These are phyloP conservation scores for Oeneis ivallda DNA, from an alignment of 2,888 invertebrate species.

Conservation along the genomic window DNA sequence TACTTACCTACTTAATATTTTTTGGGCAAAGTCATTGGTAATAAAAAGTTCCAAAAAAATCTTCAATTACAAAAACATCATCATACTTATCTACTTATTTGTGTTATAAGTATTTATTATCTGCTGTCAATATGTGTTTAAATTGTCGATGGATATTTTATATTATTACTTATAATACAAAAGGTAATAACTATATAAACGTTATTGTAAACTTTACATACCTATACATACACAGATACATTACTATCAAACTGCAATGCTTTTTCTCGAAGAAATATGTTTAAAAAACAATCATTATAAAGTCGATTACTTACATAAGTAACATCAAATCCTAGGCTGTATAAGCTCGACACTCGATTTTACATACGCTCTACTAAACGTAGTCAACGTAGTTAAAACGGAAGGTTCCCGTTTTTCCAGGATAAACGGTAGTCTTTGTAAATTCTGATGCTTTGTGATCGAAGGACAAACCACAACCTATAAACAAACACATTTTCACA, in stretches of 20 bases:
- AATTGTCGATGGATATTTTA: background rate
- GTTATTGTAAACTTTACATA: conserved; percentile 10
- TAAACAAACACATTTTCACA: no score
- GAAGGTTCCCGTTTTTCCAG: no score
- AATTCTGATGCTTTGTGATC: background rate
- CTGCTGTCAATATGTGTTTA: conserved; percentile 4
- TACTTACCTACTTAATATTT: no score
- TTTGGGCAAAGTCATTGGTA: background rate
- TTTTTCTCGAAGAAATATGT: background rate
- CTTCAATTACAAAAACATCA: no score
- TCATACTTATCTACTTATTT: background rate
- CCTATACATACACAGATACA: no score
- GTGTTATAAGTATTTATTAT: background rate
- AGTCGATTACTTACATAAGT: background rate
- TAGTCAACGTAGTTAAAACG: no score
- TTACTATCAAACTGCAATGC: conserved; percentile 2
- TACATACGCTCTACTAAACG: no score
- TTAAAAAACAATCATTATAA: conserved; percentile 4
- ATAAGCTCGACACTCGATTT: no score
- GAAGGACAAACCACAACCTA: no score
- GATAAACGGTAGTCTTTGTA: no score
- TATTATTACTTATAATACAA: conserved; percentile 1
- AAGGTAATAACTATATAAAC: conserved; percentile 14
- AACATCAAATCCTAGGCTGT: no score
- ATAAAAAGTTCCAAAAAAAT: background rate